Evolutionary conservation across 2,113 vertebrate genomes (phyloP), one percentile per base, ranked within the genome.

Genomic region (Telmatochromis sp.): DNA sequence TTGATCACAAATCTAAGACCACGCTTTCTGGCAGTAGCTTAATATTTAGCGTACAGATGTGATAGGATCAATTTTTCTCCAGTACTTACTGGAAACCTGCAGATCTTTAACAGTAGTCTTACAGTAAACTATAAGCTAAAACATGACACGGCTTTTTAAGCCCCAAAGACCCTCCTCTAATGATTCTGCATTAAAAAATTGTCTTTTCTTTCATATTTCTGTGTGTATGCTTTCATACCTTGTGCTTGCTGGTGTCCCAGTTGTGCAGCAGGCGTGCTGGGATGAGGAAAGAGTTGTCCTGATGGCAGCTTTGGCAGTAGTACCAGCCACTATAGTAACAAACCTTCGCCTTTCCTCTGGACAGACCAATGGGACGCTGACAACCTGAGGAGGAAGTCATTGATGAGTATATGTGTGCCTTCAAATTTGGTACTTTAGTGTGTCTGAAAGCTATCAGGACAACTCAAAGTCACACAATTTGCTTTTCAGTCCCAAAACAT

Each of bases 241-340:
- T 99, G 88, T 99, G 98, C 89, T 97, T 98, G 45, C 95, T 97
- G 88, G 98, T 99, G 94, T 99, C 99, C 99, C 99, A 99, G 96
- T 99, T 99, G 96, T 98, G 99, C 91, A 99, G 96, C 31, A 99
- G 95, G 10, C 99, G 97, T 6, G 98, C 98, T 4, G 99, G 99
- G 94, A 99, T 99, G 84, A 99, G 97, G 92, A 99, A 99, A 87
- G 84, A 97, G 96, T 99, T 98, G 70, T 99, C 99, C 93, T 97
- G 97, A 0, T 99, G 99, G 96, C 99, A 99, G 89, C 91, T 96
- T 90, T 96, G 96, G 93, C 98, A 99, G 95, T 99, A 99, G 90
- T 99, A 99, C 98, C 98, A 99, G 73, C 99, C 98, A n/a, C 99
- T 99, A 94, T 99, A 99, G 94, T 93, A 97, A 92, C 99, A 99